phyloP scores from a whole-genome alignment of 2,797 vertebrate genomes.

The Tokudaia tokunoshimensis region DNA sequence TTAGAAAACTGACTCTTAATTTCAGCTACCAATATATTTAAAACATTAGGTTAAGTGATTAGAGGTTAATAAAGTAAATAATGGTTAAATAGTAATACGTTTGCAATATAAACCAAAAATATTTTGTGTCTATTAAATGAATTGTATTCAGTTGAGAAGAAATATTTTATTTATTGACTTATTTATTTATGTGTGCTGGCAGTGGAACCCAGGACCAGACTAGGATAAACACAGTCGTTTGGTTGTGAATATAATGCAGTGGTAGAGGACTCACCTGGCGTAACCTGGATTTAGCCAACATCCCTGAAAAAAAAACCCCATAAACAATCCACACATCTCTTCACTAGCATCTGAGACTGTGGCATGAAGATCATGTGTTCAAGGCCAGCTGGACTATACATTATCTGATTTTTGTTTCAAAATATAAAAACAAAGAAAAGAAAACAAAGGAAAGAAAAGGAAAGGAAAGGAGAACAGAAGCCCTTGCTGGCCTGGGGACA shows the following conservation, averaged over 20 bases:
- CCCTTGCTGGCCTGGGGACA: background rate
- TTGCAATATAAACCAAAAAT: background rate
- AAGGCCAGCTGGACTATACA: background rate
- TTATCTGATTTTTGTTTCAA: background rate
- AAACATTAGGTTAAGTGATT: background rate
- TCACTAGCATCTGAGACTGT: background rate
- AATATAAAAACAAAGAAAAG: background rate
- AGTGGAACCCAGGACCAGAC: background rate
- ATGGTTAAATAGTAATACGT: constrained; percentile 36
- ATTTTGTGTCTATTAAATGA: background rate
- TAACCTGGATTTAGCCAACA: background rate
- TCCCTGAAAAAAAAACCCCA: background rate
- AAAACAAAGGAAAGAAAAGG: too few relatives aligned
- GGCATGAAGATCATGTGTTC: background rate
- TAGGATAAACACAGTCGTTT: background rate
- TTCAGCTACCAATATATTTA: constrained; percentile 44
- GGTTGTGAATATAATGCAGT: background rate
- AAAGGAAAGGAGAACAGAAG: background rate
- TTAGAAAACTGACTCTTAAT: constrained; percentile 20
- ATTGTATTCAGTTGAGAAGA: constrained; percentile 38
- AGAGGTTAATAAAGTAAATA: background rate
- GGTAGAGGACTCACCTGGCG: background rate
- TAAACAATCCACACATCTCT: background rate
- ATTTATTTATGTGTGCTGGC: background rate
- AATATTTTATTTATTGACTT: background rate